Evolutionary conservation across 2,113 vertebrate species (phyloP).

Genomic region (Lepus americanus): DNA sequence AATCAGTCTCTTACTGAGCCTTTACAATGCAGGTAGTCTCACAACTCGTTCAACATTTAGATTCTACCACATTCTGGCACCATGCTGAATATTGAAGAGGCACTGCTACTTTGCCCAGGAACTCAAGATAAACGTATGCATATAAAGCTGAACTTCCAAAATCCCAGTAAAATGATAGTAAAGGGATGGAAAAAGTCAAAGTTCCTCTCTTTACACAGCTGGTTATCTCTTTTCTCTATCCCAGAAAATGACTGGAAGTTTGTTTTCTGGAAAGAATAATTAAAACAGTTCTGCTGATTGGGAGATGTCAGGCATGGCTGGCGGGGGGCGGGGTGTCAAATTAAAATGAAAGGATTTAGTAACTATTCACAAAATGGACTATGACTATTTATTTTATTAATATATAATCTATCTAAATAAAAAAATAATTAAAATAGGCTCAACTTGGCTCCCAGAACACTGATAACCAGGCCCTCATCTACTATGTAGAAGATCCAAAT

Average conservation of each 20-base stretch:
- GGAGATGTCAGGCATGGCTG: background rate
- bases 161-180: background rate
- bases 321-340: background rate
- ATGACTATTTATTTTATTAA: background rate
- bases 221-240: background rate
- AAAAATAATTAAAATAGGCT: too few species aligned
- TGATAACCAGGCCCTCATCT: background rate
- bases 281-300: background rate
- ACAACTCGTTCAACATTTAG: background rate
- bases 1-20: background rate
- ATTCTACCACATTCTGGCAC: background rate
- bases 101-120: background rate
- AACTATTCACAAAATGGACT: background rate
- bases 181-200: background rate
- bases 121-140: conserved; percentile 18
- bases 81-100: background rate
- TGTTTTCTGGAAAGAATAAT: conserved; percentile 10
- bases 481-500: conserved; percentile 14
- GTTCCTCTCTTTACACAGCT: background rate
- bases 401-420: too few species aligned
- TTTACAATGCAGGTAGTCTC: background rate
- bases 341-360: conserved; percentile 13
- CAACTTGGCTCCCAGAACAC: background rate
- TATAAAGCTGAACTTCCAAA: background rate
- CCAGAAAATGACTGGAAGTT: background rate